Conservation (phyloP, 35 echinoderm and acorn worm species). For the Amphiura filiformis region DNA sequence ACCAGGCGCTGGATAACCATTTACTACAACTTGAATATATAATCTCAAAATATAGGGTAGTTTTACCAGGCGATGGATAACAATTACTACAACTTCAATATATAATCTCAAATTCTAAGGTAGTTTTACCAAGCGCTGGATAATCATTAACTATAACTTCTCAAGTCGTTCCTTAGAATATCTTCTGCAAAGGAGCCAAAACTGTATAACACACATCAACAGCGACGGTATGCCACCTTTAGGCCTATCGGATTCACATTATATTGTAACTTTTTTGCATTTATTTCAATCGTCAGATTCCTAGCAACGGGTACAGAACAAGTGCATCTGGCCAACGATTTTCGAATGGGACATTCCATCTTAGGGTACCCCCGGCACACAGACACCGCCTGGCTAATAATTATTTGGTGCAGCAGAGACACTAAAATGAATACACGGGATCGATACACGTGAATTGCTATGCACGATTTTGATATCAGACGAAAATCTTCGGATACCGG, state of each 20-base stretch:
- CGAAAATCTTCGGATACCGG: too few species aligned
- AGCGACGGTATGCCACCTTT: not conserved
- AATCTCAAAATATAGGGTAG: too few species aligned
- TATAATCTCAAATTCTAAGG: not conserved
- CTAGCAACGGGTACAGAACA: not conserved
- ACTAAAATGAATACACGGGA: too few species aligned
- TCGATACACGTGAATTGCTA: too few species aligned
- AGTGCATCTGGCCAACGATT: not conserved
- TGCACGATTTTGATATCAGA: too few species aligned
- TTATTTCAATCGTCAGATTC: not conserved
- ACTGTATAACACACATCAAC: not conserved
- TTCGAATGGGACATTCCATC: not conserved
- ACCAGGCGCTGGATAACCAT: too few species aligned
- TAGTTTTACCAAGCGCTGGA: not conserved
- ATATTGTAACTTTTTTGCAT: not conserved
- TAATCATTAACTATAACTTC: not conserved
- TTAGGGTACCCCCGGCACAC: too few species aligned
- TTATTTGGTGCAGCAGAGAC: too few species aligned
- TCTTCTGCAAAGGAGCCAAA: not conserved
- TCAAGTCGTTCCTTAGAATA: not conserved
- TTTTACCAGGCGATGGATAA: too few species aligned
- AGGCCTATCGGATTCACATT: not conserved
- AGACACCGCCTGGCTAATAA: too few species aligned
- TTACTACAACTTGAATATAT: too few species aligned
- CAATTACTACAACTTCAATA: too few species aligned